Conservation (phyloP, 2,888 invertebrate genomes). For the Orthonevra nobilis region DNA sequence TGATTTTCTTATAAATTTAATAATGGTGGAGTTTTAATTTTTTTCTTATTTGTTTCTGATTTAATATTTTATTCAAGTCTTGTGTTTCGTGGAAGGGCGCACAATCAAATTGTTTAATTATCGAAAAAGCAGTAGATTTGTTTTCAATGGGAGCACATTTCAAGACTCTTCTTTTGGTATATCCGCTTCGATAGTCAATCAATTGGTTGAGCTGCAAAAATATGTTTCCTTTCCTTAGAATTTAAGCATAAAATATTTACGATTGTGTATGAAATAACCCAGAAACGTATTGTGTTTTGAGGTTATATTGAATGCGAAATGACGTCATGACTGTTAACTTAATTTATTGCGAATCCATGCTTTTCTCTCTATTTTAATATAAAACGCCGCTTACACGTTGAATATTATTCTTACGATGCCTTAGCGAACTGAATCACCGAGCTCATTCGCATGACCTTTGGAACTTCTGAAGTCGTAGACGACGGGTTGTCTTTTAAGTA, state of each 20-base stretch:
- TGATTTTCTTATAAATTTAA: slow-evolving; percentile 11
- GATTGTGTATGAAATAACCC: slow-evolving; percentile 19
- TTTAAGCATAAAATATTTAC: slow-evolving; percentile 12
- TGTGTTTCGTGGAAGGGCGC: slow-evolving; percentile 58
- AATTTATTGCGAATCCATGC: slow-evolving; percentile 51
- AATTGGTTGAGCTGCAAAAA: background rate
- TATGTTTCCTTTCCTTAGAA: slow-evolving; percentile 2
- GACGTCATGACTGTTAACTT: slow-evolving; percentile 57
- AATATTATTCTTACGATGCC: slow-evolving; percentile 82
- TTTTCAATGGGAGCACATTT: no score
- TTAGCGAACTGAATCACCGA: slow-evolving; percentile 94
- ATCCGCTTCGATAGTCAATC: background rate
- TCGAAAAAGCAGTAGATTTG: no score
- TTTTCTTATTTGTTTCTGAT: slow-evolving; percentile 14
- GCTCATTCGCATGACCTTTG: slow-evolving; percentile 81
- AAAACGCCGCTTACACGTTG: background rate
- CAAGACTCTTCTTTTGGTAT: background rate
- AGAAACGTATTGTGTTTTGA: slow-evolving; percentile 17
- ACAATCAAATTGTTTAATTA: slow-evolving; percentile 1
- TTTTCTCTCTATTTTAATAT: slow-evolving; percentile 16
- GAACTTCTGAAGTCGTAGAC: slow-evolving; percentile 73
- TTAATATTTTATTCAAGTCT: slow-evolving; percentile 54
- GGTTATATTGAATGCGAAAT: slow-evolving; percentile 45
- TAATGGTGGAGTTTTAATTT: slow-evolving; percentile 40
- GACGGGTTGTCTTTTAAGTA: slow-evolving; percentile 85